A percentile compares a stretch with the other conserved stretches of the same genome.
These are phyloP conservation scores for Mythimna lalbum DNA, from an alignment of 2,888 invertebrate genomes.

Conservation along the genomic window DNA sequence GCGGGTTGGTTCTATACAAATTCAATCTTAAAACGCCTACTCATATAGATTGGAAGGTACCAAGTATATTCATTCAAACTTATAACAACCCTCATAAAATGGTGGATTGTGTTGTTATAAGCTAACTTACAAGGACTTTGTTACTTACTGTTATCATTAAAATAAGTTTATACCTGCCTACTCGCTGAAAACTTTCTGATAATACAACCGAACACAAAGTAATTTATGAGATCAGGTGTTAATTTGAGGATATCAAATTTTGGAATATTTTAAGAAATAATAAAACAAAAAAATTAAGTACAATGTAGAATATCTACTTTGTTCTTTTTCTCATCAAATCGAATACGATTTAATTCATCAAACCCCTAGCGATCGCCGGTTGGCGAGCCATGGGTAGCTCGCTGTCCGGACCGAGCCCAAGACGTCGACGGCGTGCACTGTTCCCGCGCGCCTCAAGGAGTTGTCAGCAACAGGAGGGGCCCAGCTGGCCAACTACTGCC, in stretches of 20 bases:
- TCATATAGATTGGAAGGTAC: slow-evolving; percentile 3
- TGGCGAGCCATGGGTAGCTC: no score
- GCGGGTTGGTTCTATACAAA: not conserved
- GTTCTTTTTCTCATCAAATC: no score
- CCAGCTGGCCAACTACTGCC: no score
- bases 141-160: slow-evolving; percentile 14
- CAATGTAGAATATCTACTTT: no score
- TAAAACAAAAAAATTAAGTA: no score
- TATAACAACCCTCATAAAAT: slow-evolving; percentile 45
- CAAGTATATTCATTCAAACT: slow-evolving; percentile 40
- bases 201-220: not conserved
- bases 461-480: no score
- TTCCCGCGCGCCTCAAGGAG: no score
- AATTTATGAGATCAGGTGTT: not conserved
- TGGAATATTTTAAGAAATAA: no score
- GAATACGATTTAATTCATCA: no score
- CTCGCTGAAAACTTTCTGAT: not conserved
- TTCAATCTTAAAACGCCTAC: slow-evolving; percentile 3
- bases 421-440: no score
- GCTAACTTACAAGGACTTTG: slow-evolving; percentile 21
- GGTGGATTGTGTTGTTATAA: slow-evolving; percentile 32
- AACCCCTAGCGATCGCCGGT: no score
- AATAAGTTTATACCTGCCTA: slow-evolving; percentile 1
- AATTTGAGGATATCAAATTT: not conserved
- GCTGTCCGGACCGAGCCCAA: no score